Conservation (phyloP, 2,888 invertebrate species). For the Argynnis bischoffii region DNA sequence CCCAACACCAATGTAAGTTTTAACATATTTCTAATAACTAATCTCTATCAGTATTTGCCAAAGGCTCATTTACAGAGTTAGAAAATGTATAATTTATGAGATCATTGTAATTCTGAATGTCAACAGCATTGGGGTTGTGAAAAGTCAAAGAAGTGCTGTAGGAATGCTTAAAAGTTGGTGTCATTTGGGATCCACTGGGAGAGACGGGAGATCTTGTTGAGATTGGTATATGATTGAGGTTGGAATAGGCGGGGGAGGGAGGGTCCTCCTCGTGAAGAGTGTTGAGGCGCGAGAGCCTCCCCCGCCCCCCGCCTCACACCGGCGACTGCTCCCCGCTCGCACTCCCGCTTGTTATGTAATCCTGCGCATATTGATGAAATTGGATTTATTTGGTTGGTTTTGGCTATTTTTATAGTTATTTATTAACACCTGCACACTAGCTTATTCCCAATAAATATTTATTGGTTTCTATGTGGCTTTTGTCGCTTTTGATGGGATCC, state of each 20-base stretch:
- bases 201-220: slow-evolving; percentile 15
- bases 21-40: background rate
- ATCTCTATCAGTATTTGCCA: slow-evolving; percentile 3
- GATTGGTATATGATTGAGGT: background rate
- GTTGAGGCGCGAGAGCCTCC: slow-evolving; percentile 75
- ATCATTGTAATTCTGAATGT: slow-evolving; percentile 35
- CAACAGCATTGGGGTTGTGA: slow-evolving; percentile 20
- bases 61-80: slow-evolving; percentile 15
- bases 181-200: slow-evolving; percentile 1
- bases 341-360: slow-evolving; percentile 76
- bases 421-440: too few species aligned
- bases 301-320: slow-evolving; percentile 79
- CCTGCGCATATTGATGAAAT: slow-evolving; percentile 55
- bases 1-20: too few species aligned
- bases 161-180: slow-evolving; percentile 5
- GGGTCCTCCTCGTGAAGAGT: slow-evolving; percentile 74
- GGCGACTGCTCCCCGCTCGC: slow-evolving; percentile 77
- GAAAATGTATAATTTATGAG: slow-evolving; percentile 25
- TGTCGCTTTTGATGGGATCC: too few species aligned
- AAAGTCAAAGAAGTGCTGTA: slow-evolving; percentile 21
- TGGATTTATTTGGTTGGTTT: background rate
- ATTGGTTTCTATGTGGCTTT: too few species aligned
- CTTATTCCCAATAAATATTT: too few species aligned
- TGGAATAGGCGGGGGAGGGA: slow-evolving; percentile 48
- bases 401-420: background rate